Conservation (phyloP, 2,797 vertebrate species). For the Bradypodion pumilum region DNA sequence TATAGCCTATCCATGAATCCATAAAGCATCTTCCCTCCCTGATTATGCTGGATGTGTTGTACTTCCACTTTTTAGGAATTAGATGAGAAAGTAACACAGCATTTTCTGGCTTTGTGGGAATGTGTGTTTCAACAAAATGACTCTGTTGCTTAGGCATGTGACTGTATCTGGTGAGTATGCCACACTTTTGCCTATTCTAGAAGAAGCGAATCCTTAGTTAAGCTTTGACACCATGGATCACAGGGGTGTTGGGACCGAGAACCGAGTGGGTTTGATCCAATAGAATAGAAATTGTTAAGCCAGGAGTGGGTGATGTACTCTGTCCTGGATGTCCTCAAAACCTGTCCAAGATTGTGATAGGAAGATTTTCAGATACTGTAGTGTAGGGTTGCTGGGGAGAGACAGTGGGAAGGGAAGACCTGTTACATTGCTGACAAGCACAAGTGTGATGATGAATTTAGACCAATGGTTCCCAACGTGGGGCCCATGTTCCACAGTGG, state of each 20-base stretch:
- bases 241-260: background rate
- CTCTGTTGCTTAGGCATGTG: background rate
- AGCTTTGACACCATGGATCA: background rate
- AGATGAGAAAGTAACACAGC: background rate
- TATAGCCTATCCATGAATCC: background rate
- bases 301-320: background rate
- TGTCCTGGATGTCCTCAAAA: background rate
- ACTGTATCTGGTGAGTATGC: background rate
- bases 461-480: too few relatives aligned
- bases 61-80: background rate
- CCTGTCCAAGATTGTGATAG: background rate
- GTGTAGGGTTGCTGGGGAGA: background rate
- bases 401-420: background rate
- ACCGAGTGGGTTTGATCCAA: background rate
- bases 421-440: background rate
- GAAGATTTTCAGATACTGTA: background rate
- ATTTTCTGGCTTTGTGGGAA: background rate
- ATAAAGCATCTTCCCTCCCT: background rate
- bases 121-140: background rate
- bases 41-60: background rate
- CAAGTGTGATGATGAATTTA: background rate
- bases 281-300: background rate
- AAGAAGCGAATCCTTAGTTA: background rate
- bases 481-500: too few relatives aligned
- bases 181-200: background rate